Evolutionary conservation across 2,113 vertebrate genomes (phyloP).

Genomic region (Micromys minutus): DNA sequence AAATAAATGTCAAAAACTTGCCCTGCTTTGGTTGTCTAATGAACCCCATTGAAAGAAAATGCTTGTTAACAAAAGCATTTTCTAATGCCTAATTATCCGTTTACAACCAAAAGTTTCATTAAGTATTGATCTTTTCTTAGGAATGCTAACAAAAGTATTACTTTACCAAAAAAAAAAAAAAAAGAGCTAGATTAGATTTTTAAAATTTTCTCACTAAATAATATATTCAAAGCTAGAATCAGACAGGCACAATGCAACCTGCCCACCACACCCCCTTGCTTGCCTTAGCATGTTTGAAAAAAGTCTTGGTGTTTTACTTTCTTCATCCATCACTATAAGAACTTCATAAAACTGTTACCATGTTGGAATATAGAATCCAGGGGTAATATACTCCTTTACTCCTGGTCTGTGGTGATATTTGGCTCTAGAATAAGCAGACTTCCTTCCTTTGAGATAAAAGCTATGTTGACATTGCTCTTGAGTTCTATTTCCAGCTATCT

Average conservation of each 20-base stretch:
- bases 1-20: background rate
- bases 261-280: too few relatives aligned
- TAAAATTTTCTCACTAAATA: background rate
- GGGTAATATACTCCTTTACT: too few relatives aligned
- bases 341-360: background rate
- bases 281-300: background rate
- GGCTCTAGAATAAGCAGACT: background rate
- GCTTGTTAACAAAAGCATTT: background rate
- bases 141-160: too few relatives aligned
- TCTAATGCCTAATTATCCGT: background rate
- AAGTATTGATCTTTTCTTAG: background rate
- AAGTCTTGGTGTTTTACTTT: background rate
- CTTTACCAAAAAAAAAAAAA: background rate
- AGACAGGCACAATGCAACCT: background rate
- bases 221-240: background rate
- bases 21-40: background rate
- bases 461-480: too few relatives aligned
- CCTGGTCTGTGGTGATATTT: background rate
- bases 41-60: background rate
- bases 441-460: background rate
- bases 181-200: background rate
- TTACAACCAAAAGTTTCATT: background rate
- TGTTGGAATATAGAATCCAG: background rate
- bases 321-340: background rate
- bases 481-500: background rate